These are phyloP conservation scores for Sinhomidia bicolor DNA, from an alignment of 2,888 invertebrate species.

Conservation along the genomic window DNA sequence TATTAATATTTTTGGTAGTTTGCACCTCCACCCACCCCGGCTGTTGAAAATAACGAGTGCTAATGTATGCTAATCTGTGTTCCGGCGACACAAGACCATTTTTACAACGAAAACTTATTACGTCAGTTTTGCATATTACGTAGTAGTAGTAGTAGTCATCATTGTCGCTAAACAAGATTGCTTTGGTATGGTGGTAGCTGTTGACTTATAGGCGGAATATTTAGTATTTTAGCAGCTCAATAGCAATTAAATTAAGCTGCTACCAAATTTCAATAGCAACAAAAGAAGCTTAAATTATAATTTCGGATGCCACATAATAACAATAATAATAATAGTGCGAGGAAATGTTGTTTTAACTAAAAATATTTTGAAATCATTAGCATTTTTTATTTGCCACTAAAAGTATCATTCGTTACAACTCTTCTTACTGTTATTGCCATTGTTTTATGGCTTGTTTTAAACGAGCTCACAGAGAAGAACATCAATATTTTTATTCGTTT, in stretches of 20 bases:
- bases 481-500: conserved; percentile 19
- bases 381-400: neutral
- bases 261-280: neutral
- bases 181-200: no score
- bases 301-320: neutral
- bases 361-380: neutral
- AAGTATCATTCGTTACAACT: neutral
- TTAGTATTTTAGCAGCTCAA: no score
- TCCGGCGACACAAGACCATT: no score
- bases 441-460: neutral
- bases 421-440: neutral
- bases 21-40: no score
- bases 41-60: no score
- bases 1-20: no score
- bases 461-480: neutral
- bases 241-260: neutral
- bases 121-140: no score
- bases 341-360: neutral
- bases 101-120: no score
- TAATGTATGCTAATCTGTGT: no score
- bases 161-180: no score
- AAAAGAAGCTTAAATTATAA: neutral
- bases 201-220: neutral
- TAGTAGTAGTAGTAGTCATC: no score
- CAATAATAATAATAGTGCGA: neutral